Percentiles rank a stretch among this genome's conserved stretches.
These are phyloP conservation scores for Geotrupes spiniger DNA, from an alignment of 2,888 invertebrate genomes.

Conservation along the genomic window DNA sequence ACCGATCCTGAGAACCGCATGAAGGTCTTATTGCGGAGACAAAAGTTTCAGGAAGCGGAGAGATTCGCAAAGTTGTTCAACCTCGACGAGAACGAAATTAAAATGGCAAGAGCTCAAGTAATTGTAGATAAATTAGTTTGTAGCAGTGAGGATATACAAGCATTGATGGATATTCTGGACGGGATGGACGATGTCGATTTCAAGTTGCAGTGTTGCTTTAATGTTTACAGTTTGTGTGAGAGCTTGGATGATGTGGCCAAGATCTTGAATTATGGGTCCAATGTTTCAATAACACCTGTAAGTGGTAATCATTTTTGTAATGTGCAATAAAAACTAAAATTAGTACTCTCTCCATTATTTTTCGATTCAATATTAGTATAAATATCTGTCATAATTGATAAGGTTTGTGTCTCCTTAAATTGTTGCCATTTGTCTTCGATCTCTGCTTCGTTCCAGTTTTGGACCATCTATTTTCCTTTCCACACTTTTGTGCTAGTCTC, in stretches of 20 bases:
- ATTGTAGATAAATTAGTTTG: conserved; percentile 39
- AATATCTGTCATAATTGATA: no score
- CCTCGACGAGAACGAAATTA: conserved; percentile 46
- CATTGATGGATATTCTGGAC: conserved; percentile 46
- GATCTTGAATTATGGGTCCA: conserved; percentile 34
- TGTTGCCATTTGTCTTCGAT: no score
- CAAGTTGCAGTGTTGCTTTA: conserved; percentile 49
- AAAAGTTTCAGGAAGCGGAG: conserved; percentile 52
- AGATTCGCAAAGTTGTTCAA: conserved; percentile 49
- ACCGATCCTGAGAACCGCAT: conserved; percentile 51
- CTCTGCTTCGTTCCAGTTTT: no score
- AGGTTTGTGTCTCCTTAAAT: no score
- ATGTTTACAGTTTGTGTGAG: conserved; percentile 24
- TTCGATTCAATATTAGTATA: no score
- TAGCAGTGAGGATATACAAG: conserved; percentile 40
- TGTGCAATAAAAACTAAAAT: no score
- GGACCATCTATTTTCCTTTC: no score
- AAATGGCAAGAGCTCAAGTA: conserved; percentile 49
- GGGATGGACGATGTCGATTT: conserved; percentile 51
- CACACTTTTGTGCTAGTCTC: no score
- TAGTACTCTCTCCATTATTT: no score
- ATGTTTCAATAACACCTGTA: neutral
- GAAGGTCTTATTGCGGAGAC: conserved; percentile 48
- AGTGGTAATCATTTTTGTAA: no score
- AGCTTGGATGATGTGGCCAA: conserved; percentile 30